A percentile compares a stretch with the other conserved stretches of the same genome.
Evolutionary conservation across 2,888 invertebrate species (phyloP).

Genomic region (Eledone cirrhosa): DNA sequence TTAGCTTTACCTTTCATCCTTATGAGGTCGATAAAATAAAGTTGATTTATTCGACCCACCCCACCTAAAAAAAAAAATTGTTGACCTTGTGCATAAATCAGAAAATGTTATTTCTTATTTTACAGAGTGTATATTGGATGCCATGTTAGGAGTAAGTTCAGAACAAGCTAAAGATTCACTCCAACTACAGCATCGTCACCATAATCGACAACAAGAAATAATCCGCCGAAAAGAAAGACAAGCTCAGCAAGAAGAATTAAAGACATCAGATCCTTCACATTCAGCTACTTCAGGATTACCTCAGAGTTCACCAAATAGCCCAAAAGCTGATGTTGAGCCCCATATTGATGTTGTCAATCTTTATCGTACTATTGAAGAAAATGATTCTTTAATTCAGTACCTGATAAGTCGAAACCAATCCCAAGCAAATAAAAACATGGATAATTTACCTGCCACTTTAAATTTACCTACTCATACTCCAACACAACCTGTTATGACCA

Average conservation of each 20-base stretch:
- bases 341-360: constrained; percentile 33
- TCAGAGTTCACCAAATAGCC: background rate
- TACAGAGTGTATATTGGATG: constrained; percentile 73
- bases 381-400: constrained; percentile 54
- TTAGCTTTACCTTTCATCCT: too few species aligned
- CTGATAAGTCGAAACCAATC: constrained; percentile 38
- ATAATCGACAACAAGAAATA: constrained; percentile 72
- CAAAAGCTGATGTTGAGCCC: background rate
- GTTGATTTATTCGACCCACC: too few species aligned
- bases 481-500: constrained; percentile 30
- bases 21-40: too few species aligned
- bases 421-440: background rate
- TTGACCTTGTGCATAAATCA: too few species aligned
- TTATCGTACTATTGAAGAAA: constrained; percentile 50
- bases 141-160: constrained; percentile 68
- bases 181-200: constrained; percentile 77
- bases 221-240: constrained; percentile 42
- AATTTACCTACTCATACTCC: background rate
- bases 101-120: constrained; percentile 4
- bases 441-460: background rate
- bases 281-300: background rate
- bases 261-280: background rate
- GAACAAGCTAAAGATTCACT: constrained; percentile 75
- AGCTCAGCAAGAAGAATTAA: constrained; percentile 15
- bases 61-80: too few species aligned